Evolutionary conservation across 2,888 invertebrate species (phyloP).

Genomic region (Luffia ferchaultella): DNA sequence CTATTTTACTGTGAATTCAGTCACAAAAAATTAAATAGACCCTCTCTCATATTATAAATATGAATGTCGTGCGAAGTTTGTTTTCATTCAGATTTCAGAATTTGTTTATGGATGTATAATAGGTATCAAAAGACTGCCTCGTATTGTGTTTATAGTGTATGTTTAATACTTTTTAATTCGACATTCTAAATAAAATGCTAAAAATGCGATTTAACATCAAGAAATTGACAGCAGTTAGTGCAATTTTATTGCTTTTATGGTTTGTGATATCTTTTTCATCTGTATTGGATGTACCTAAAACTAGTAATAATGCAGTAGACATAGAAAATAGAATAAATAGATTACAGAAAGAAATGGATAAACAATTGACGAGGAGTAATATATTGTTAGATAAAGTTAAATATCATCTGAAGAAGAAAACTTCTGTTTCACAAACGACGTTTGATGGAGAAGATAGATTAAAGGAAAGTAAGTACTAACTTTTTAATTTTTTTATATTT

Average conservation of each 20-base stretch:
- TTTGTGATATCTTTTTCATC: conserved; percentile 35
- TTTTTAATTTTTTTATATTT: neutral
- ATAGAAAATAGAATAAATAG: conserved; percentile 31
- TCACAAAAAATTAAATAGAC: no score
- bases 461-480: neutral
- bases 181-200: no score
- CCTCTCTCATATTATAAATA: no score
- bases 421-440: neutral
- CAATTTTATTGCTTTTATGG: conserved; percentile 32
- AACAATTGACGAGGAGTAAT: conserved; percentile 34
- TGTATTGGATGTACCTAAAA: conserved; percentile 26
- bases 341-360: conserved; percentile 30
- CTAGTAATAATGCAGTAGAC: conserved; percentile 18
- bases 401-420: conserved; percentile 23
- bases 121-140: no score
- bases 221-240: conserved; percentile 29
- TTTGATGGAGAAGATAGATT: neutral
- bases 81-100: no score
- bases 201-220: conserved; percentile 50
- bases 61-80: no score
- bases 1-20: no score
- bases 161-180: no score
- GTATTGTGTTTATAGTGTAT: no score
- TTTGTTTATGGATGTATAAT: no score
- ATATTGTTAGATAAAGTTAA: conserved; percentile 31